Conservation (phyloP, 1,140 invertebrate species). For the Theocolax elegans region DNA sequence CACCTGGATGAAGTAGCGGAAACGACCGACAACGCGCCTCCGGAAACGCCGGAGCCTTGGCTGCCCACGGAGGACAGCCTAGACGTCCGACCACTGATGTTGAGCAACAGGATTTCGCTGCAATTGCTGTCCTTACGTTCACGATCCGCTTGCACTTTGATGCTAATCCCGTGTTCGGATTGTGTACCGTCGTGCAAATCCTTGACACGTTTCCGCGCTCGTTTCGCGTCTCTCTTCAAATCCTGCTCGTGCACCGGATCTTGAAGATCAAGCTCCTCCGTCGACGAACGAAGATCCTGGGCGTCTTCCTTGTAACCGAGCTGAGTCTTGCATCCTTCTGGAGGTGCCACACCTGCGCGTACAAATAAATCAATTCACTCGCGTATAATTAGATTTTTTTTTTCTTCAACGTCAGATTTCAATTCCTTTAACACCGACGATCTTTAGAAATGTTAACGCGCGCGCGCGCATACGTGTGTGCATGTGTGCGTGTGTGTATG, state of each 20-base stretch:
- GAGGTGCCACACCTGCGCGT: constrained; percentile 56
- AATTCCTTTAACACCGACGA: no score
- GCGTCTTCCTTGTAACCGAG: constrained; percentile 82
- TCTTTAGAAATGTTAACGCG: no score
- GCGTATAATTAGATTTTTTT: no score
- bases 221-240: constrained; percentile 59
- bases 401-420: no score
- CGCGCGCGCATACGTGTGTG: no score
- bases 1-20: constrained; percentile 65
- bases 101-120: constrained; percentile 81
- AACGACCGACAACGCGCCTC: constrained; percentile 67
- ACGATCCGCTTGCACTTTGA: constrained; percentile 66
- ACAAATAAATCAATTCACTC: no score
- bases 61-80: constrained; percentile 78
- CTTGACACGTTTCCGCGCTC: constrained; percentile 61
- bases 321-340: constrained; percentile 59
- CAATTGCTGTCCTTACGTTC: constrained; percentile 82
- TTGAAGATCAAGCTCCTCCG: constrained; percentile 84
- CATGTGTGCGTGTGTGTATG: no score
- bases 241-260: constrained; percentile 73
- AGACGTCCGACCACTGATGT: constrained; percentile 84
- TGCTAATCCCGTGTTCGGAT: constrained; percentile 59
- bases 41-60: constrained; percentile 77
- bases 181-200: constrained; percentile 67
- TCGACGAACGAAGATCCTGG: constrained; percentile 83